A percentile compares a stretch with the other conserved stretches of the same genome.
Evolutionary conservation across 2,113 vertebrate species (phyloP).

Genomic region (Lepus americanus): DNA sequence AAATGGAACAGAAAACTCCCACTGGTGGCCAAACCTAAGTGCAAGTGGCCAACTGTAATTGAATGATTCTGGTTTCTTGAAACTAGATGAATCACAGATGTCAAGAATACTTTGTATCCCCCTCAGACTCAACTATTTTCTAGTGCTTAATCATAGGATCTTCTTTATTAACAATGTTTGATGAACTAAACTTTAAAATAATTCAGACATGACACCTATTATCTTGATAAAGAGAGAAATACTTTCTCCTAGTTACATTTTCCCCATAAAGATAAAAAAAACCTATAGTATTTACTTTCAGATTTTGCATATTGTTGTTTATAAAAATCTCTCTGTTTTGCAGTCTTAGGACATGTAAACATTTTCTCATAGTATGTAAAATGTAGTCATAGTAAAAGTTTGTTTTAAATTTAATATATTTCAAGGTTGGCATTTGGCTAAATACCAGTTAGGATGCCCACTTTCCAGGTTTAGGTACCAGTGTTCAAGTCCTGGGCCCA

Average conservation of each 20-base stretch:
- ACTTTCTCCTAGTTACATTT: conserved; percentile 18
- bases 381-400: conserved; percentile 1
- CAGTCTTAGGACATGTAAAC: not conserved
- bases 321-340: not conserved
- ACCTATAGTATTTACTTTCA: conserved; percentile 22
- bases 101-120: not conserved
- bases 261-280: not conserved
- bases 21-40: not conserved
- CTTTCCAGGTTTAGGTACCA: no score
- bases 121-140: not conserved
- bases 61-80: conserved; percentile 34
- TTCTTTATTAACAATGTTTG: not conserved
- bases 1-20: not conserved
- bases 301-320: not conserved
- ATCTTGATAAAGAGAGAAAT: not conserved
- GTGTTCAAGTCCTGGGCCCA: no score
- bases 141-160: not conserved
- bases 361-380: conserved; percentile 6
- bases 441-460: no score
- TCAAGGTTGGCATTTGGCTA: not conserved
- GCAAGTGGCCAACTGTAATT: not conserved
- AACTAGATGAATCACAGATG: not conserved
- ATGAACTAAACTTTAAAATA: conserved; percentile 18
- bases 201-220: not conserved
- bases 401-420: conserved; percentile 18